Evolutionary conservation across 2,113 vertebrate species (phyloP).

Genomic region (human (Homo sapiens)): DNA sequence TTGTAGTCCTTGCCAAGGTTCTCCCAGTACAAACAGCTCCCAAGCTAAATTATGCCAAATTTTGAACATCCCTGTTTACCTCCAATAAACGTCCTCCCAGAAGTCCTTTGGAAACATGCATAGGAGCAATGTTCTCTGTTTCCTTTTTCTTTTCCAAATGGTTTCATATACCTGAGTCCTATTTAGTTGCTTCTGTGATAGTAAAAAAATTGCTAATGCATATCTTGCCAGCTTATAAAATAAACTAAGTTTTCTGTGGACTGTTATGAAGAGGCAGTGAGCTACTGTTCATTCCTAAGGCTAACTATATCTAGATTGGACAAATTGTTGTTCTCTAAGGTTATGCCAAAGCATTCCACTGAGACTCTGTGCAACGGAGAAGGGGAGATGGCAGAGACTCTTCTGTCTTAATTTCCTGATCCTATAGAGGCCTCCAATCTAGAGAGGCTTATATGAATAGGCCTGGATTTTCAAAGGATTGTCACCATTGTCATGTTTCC

Average conservation of each 20-base stretch:
- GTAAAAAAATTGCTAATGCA: constrained; percentile 32
- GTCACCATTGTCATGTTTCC: not conserved
- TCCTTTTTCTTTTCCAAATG: constrained; percentile 59
- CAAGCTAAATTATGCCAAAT: constrained; percentile 46
- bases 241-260: constrained; percentile 16
- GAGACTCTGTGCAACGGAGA: constrained; percentile 42
- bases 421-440: not conserved
- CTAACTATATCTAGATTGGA: constrained; percentile 46
- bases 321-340: not conserved
- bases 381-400: constrained; percentile 34
- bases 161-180: constrained; percentile 36
- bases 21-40: constrained; percentile 63
- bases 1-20: constrained; percentile 50
- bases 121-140: constrained; percentile 45
- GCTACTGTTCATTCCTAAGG: constrained; percentile 38
- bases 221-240: constrained; percentile 57
- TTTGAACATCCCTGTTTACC: constrained; percentile 72
- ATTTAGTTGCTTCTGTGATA: not conserved
- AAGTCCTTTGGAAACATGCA: constrained; percentile 24
- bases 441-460: constrained; percentile 20
- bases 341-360: constrained; percentile 38
- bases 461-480: constrained; percentile 11
- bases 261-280: constrained; percentile 31
- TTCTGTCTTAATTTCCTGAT: constrained; percentile 41
- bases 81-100: constrained; percentile 59